Evolutionary conservation across 1,140 invertebrate species (phyloP), one percentile per base, ranked within the genome.

Genomic region (Patella vulgata): DNA sequence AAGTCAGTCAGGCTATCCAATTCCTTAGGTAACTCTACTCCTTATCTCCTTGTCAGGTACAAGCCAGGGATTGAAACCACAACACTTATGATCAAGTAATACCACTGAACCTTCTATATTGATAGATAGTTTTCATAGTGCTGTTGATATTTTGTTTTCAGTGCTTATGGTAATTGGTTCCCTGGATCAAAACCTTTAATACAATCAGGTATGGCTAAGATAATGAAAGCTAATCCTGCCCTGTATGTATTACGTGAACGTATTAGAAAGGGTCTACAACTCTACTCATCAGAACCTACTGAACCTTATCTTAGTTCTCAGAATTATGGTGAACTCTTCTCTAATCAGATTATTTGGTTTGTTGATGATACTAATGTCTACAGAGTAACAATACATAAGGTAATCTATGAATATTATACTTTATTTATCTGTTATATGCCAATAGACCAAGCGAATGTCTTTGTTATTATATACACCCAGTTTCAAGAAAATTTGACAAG

Each of bases 141-240:
- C n/a, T n/a, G n/a, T n/a, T n/a, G n/a, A n/a, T n/a, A n/a, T 30
- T 57, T 58, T n/a, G 42, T 11, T 74, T 75, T 30, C 70, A 85
- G 94, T 79, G 97, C 96, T 0, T 99, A 98, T 84, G 98, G 98
- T n/a, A 98, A 99, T 82, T 99, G 98, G 98, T 99, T 98, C 89
- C 97, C 97, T 0, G 97, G 97, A 33, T 95, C 93, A 80, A 99
- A 99, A 78, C 96, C 97, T 0, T 87, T 99, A 1, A 99, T 99
- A 69, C 97, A 99, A 79, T 97, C 99, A 85, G 97, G 97, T 0
- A 99, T 99, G 97, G 97, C 97, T 0, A 99, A 99, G 84, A 99
- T 99, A 48, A 99, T 99, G 95, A 99, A 99, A 84, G 97, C 98
- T 0, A 99, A 99, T 88, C 97, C 98, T 0, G 97, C 98, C 0